These are phyloP conservation scores for Galaxias olidus DNA, from an alignment of 2,797 vertebrate species.

Conservation along the genomic window DNA sequence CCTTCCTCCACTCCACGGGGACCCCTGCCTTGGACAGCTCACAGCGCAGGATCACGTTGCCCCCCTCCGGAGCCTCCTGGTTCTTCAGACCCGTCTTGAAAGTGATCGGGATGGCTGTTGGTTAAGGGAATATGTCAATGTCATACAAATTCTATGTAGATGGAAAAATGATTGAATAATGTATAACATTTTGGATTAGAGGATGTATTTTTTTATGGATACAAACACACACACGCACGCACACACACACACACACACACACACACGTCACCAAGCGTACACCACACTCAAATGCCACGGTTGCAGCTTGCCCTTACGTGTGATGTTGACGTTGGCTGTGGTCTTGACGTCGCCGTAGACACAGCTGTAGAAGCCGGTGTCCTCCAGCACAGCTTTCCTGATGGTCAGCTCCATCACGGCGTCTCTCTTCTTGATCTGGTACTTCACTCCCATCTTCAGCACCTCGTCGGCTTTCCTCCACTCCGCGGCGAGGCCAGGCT, in stretches of 20 bases:
- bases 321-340: conserved; percentile 80
- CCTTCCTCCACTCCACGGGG: conserved; percentile 80
- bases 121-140: too few species aligned
- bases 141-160: not conserved
- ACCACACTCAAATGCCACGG: not conserved
- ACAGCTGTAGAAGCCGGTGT: conserved; percentile 88
- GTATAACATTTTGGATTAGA: too few species aligned
- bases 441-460: conserved; percentile 80
- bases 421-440: conserved; percentile 80
- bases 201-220: not conserved
- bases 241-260: not conserved
- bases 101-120: conserved; percentile 77
- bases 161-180: too few species aligned
- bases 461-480: conserved; percentile 84
- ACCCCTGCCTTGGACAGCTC: conserved; percentile 79
- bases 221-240: not conserved
- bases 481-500: conserved; percentile 75
- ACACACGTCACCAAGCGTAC: not conserved
- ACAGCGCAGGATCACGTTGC: conserved; percentile 66
- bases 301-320: conserved; percentile 72
- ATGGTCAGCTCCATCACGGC: conserved; percentile 79
- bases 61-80: conserved; percentile 77
- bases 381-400: conserved; percentile 75
- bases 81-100: conserved; percentile 81
- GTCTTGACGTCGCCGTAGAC: conserved; percentile 78